Evolutionary conservation across 64 coral and sea anemone genomes (phyloP).

Genomic region (Acropora yongei): DNA sequence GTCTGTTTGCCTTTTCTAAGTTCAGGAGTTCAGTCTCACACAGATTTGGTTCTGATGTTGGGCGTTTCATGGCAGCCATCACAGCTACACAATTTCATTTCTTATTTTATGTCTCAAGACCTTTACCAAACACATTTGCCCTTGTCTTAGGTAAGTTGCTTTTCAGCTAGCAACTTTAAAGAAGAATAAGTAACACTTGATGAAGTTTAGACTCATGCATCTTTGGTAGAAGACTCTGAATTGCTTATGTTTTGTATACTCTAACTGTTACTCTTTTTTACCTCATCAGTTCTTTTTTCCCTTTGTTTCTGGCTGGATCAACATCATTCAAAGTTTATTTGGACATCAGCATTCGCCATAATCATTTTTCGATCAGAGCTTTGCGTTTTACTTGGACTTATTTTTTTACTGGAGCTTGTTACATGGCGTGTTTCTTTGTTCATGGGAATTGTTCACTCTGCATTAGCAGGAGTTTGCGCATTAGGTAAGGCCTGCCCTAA

Average conservation of each 20-base stretch:
- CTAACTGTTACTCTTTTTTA: background rate
- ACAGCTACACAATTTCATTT: constrained; percentile 94
- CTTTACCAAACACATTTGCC: constrained; percentile 98
- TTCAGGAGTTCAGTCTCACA: constrained; percentile 73
- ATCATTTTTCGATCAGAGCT: constrained; percentile 92
- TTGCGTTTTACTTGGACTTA: constrained; percentile 80
- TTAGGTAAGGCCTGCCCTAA: constrained; percentile 60
- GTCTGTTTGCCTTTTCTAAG: constrained; percentile 61
- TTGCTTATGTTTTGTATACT: no score
- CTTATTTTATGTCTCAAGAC: constrained; percentile 92
- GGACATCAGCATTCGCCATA: constrained; percentile 91
- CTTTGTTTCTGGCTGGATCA: constrained; percentile 63
- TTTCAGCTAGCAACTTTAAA: background rate
- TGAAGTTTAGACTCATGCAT: no score
- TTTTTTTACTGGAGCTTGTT: constrained; percentile 71
- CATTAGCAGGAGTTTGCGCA: constrained; percentile 67
- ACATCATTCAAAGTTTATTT: constrained; percentile 76
- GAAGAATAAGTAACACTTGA: no score
- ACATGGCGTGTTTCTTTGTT: constrained; percentile 57
- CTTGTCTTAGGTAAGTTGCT: constrained; percentile 79
- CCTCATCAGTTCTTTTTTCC: constrained; percentile 71
- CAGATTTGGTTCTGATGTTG: constrained; percentile 84
- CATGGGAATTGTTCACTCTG: constrained; percentile 77
- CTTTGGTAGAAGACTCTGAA: no score
- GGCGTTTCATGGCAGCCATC: constrained; percentile 55